phyloP scores from a whole-genome alignment of 1,140 invertebrate genomes.

The Pachypsylla venusta region DNA sequence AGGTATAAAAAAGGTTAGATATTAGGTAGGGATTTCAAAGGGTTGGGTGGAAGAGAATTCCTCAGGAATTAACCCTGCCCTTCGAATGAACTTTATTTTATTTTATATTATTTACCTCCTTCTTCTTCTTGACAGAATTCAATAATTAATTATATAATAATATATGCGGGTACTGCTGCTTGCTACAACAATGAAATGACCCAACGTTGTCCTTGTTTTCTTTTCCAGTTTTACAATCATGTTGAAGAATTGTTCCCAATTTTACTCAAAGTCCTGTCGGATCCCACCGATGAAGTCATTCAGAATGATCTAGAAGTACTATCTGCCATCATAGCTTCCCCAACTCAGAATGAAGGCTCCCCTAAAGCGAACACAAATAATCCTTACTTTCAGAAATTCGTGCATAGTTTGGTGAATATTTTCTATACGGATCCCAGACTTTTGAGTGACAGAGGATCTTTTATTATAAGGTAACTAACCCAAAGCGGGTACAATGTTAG shows the following conservation, averaged over 20 bases:
- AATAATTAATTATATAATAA: slow-evolving; percentile 3
- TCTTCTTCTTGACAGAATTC: no score
- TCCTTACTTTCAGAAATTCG: slow-evolving; percentile 76
- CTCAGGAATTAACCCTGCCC: no score
- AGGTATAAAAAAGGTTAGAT: no score
- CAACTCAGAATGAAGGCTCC: slow-evolving; percentile 17
- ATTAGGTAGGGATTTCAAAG: no score
- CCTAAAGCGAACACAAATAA: slow-evolving; percentile 22
- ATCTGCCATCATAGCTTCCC: slow-evolving; percentile 65
- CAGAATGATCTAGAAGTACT: slow-evolving; percentile 77
- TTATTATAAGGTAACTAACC: slow-evolving; percentile 83
- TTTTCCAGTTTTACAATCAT: slow-evolving; percentile 58
- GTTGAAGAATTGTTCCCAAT: slow-evolving; percentile 75
- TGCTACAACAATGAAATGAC: not conserved
- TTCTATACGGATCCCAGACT: slow-evolving; percentile 72
- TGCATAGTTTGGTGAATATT: slow-evolving; percentile 65
- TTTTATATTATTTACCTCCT: no score
- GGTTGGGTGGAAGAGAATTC: no score
- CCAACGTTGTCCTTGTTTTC: slow-evolving; percentile 12
- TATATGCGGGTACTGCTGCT: slow-evolving; percentile 12
- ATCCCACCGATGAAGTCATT: slow-evolving; percentile 87
- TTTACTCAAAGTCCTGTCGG: slow-evolving; percentile 66
- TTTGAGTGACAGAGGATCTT: slow-evolving; percentile 82
- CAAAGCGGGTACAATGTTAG: no score
- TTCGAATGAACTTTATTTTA: no score